Percentiles rank a stretch among this genome's conserved stretches.
phyloP scores from a whole-genome alignment of 2,797 vertebrate species.

The Siniperca scherzeri region DNA sequence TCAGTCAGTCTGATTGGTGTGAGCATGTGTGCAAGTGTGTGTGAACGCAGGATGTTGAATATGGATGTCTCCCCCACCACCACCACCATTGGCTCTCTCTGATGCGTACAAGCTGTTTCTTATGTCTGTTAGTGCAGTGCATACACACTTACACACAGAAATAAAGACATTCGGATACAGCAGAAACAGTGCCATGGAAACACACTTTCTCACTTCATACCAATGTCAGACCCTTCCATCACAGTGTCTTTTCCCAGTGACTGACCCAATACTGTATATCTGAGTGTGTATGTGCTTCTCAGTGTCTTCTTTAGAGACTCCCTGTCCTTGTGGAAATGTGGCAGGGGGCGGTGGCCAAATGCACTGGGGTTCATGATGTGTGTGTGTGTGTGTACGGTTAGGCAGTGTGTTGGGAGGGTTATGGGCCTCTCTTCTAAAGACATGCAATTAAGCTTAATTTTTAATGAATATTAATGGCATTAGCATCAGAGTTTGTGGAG shows the following conservation, averaged over 20 bases:
- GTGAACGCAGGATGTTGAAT: constrained; percentile 71
- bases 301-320: constrained; percentile 15
- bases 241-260: neutral
- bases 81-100: constrained; percentile 22
- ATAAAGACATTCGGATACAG: constrained; percentile 8
- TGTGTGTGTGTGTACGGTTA: constrained; percentile 21
- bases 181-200: neutral
- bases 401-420: constrained; percentile 14
- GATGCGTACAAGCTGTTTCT: constrained; percentile 38
- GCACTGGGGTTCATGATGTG: constrained; percentile 35
- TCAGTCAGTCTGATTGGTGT: constrained; percentile 77
- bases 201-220: neutral
- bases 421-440: constrained; percentile 78
- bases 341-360: constrained; percentile 32
- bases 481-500: constrained; percentile 86
- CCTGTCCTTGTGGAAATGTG: constrained; percentile 45
- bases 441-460: constrained; percentile 89
- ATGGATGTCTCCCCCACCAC: constrained; percentile 66
- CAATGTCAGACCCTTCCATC: constrained; percentile 5
- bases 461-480: constrained; percentile 91
- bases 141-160: constrained; percentile 6
- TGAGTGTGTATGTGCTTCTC: constrained; percentile 15
- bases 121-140: constrained; percentile 23
- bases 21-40: constrained; percentile 43
- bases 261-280: constrained; percentile 1